Evolutionary conservation across 1,140 invertebrate genomes (phyloP).

Genomic region (Doryteuthis pealeii): DNA sequence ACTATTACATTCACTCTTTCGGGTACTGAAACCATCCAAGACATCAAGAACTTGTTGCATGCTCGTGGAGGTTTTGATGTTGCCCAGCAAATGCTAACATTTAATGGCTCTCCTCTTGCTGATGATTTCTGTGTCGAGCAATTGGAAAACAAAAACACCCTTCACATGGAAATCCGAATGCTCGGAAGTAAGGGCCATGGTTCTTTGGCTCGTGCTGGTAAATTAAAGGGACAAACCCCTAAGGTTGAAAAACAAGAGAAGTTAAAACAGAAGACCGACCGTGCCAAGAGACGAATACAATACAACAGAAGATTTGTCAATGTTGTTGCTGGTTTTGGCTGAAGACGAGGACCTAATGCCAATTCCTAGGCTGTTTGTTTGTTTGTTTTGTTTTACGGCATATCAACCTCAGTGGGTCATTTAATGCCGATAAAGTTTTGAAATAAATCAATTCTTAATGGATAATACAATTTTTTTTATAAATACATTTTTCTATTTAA

Average conservation of each 20-base stretch:
- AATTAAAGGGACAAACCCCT: conserved; percentile 98
- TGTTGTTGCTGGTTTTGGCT: conserved; percentile 86
- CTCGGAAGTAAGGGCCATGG: conserved; percentile 72
- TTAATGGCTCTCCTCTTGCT: conserved; percentile 64
- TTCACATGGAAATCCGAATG: conserved; percentile 53
- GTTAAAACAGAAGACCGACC: conserved; percentile 98
- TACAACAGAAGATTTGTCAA: conserved; percentile 99
- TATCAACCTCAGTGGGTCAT: no score
- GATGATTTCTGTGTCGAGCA: conserved; percentile 65
- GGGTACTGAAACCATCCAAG: conserved; percentile 65
- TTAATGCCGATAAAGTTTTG: no score
- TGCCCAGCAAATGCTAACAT: conserved; percentile 6
- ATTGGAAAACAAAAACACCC: conserved; percentile 47
- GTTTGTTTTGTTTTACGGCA: no score
- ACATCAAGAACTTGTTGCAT: conserved; percentile 61
- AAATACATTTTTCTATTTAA: no score
- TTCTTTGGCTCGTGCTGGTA: conserved; percentile 98
- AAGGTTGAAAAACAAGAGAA: conserved; percentile 98
- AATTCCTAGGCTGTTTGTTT: no score
- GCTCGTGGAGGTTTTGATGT: neutral
- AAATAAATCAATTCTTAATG: no score
- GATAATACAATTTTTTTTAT: no score
- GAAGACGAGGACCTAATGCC: conserved; percentile 96
- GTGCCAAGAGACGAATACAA: conserved; percentile 96
- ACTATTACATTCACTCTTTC: conserved; percentile 67